Conservation (phyloP, 92 coral and sea anemone genomes). For the Actinostola sp. region DNA sequence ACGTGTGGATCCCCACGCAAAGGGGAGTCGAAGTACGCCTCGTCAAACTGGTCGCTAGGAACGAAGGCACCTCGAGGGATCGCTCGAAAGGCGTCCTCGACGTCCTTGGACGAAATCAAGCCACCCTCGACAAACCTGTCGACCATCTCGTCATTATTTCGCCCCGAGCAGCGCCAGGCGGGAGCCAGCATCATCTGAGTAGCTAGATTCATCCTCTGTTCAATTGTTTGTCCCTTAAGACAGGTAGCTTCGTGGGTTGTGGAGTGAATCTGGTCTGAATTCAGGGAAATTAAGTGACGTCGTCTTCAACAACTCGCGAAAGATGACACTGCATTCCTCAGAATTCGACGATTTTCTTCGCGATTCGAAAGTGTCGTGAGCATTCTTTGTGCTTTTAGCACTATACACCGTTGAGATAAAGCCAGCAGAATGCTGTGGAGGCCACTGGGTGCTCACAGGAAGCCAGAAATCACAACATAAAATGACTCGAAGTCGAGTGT, state of each 20-base stretch:
- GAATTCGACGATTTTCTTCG: neutral
- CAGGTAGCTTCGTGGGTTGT: no score
- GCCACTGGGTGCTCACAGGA: neutral
- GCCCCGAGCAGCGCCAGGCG: conserved; percentile 93
- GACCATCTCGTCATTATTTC: conserved; percentile 97
- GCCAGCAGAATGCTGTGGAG: neutral
- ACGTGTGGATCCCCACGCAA: conserved; percentile 93
- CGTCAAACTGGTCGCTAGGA: conserved; percentile 81
- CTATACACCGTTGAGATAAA: neutral
- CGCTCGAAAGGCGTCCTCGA: conserved; percentile 89
- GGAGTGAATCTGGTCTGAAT: no score
- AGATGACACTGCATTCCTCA: neutral
- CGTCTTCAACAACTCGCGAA: neutral
- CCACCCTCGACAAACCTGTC: conserved; percentile 88
- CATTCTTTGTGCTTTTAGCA: neutral
- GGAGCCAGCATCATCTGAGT: conserved; percentile 49
- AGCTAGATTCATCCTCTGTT: conserved; percentile 12
- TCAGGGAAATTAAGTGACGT: conserved; percentile 11
- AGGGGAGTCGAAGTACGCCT: conserved; percentile 91
- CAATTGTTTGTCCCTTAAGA: no score
- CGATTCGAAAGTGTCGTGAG: neutral
- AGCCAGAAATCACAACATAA: conserved; percentile 19
- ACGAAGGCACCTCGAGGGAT: conserved; percentile 96
- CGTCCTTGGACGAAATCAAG: conserved; percentile 76
- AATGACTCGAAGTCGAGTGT: no score